Evolutionary conservation across 2,888 invertebrate species (phyloP).

Genomic region (Colletes collaris): DNA sequence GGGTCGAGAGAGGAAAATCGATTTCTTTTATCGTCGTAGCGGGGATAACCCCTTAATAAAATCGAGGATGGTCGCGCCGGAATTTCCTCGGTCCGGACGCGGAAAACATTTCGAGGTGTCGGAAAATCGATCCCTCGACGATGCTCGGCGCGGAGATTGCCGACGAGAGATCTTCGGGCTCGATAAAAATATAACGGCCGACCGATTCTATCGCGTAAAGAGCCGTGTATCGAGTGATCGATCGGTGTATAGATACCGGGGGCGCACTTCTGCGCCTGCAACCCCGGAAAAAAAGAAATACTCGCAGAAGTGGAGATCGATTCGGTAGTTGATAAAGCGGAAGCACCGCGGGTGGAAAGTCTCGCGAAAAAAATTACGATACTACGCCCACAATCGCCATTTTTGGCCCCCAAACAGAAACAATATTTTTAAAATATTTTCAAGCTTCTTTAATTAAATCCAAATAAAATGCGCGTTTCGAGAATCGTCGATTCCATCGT

Average conservation of each 20-base stretch:
- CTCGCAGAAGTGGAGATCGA: constrained; percentile 29
- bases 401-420: too few relatives aligned
- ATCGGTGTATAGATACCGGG: constrained; percentile 14
- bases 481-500: too few relatives aligned
- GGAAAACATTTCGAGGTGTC: neutral
- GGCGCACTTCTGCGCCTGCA: constrained; percentile 6
- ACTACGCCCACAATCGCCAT: too few relatives aligned
- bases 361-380: neutral
- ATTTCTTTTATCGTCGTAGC: too few relatives aligned
- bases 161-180: constrained; percentile 22
- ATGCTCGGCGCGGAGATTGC: neutral
- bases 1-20: too few relatives aligned
- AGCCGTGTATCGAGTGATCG: constrained; percentile 38
- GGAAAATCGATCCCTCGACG: constrained; percentile 27
- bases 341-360: neutral
- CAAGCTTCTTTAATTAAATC: too few relatives aligned
- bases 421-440: too few relatives aligned
- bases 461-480: too few relatives aligned
- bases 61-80: constrained; percentile 8
- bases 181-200: constrained; percentile 42
- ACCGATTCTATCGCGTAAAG: constrained; percentile 30
- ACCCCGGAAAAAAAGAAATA: neutral
- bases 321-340: neutral
- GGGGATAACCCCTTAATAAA: constrained; percentile 15
- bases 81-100: neutral